phyloP scores from a whole-genome alignment of 2,797 vertebrate species.

The Alauda arvensis region DNA sequence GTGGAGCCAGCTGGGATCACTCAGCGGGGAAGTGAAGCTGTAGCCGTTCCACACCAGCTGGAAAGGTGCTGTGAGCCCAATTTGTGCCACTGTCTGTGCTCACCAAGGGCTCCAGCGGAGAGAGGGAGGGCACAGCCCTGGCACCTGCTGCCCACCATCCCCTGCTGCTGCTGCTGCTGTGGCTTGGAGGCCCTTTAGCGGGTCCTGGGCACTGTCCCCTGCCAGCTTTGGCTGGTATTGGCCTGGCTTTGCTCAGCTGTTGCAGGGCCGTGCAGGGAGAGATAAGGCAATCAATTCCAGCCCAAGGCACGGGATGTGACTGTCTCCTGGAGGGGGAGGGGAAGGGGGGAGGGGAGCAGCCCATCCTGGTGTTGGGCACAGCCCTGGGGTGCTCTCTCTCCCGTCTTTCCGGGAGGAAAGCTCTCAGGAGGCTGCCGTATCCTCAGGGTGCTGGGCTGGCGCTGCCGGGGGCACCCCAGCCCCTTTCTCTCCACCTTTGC shows the following conservation, averaged over 20 bases:
- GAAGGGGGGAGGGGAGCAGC: not conserved
- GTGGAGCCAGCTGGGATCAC: not conserved
- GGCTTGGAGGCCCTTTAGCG: not conserved
- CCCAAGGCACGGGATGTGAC: not conserved
- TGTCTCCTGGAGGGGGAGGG: not conserved
- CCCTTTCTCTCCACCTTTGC: not conserved
- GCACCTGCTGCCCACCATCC: not conserved
- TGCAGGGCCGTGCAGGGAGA: not conserved
- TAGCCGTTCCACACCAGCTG: not conserved
- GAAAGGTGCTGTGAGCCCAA: not conserved
- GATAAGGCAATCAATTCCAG: not conserved
- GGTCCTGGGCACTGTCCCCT: not conserved
- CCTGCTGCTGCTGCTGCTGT: not conserved
- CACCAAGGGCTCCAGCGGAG: not conserved
- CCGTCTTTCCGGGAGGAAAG: not conserved
- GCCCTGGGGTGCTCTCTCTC: not conserved
- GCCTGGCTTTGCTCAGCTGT: not conserved
- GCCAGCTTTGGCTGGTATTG: not conserved
- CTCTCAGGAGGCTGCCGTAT: not conserved
- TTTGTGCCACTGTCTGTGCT: accelerated
- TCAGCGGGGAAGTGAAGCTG: not conserved
- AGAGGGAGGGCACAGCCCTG: not conserved
- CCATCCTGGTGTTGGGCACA: not conserved
- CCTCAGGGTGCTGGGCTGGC: not conserved
- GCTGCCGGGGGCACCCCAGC: accelerated